A percentile compares a stretch with the other conserved stretches of the same genome.
phyloP scores from a whole-genome alignment of 2,888 invertebrate genomes.

The Tipula vernalis region DNA sequence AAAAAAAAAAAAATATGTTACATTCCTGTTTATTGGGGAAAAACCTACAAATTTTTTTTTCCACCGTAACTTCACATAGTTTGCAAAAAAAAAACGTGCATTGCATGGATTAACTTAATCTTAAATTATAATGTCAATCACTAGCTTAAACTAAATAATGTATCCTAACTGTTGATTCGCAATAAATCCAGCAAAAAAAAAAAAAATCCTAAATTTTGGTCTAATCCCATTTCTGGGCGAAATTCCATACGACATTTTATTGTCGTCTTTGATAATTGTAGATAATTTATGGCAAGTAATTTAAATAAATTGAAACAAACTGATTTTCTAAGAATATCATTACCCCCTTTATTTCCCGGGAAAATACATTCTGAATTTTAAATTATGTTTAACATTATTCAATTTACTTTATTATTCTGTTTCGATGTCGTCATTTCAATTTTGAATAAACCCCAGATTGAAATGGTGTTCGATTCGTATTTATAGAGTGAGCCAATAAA shows the following conservation, averaged over 20 bases:
- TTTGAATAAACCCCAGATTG: neutral
- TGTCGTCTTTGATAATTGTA: neutral
- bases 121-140: no score
- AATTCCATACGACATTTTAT: neutral
- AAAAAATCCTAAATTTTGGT: neutral
- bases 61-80: neutral
- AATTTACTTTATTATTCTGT: neutral
- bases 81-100: no score
- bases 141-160: neutral
- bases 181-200: neutral
- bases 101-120: no score
- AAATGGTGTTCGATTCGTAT: neutral
- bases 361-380: neutral
- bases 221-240: neutral
- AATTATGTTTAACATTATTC: neutral
- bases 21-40: neutral
- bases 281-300: neutral
- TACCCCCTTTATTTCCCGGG: neutral
- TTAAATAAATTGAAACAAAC: neutral
- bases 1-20: neutral
- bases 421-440: neutral
- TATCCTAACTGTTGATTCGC: neutral
- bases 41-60: neutral
- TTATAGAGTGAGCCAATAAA: no score
- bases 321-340: neutral